A percentile compares a stretch with the other conserved stretches of the same genome.
These are phyloP conservation scores for Sinonovacula constricta DNA, from an alignment of 1,140 invertebrate genomes.

Conservation along the genomic window DNA sequence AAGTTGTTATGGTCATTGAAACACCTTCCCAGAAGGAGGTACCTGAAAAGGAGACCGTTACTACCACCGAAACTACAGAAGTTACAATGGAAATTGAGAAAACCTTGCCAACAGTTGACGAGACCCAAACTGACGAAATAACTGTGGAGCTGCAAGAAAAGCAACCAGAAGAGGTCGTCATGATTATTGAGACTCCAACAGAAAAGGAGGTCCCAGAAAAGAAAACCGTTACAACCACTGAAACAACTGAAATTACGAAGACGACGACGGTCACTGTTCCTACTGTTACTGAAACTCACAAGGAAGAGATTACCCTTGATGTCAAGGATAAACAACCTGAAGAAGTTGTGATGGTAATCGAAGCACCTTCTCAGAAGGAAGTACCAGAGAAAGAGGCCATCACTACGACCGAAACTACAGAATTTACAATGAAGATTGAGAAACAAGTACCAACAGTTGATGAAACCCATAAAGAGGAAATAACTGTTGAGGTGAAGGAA, in stretches of 20 bases:
- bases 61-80: neutral
- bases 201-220: neutral
- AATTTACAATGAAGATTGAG: constrained; percentile 22
- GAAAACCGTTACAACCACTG: neutral
- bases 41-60: neutral
- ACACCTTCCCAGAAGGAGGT: constrained; percentile 11
- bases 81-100: constrained; percentile 29
- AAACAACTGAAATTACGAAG: neutral
- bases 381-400: constrained; percentile 43
- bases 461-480: constrained; percentile 41
- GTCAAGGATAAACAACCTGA: constrained; percentile 51
- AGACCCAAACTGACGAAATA: constrained; percentile 7
- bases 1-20: constrained; percentile 33
- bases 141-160: neutral
- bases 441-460: constrained; percentile 44
- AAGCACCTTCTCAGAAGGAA: constrained; percentile 22
- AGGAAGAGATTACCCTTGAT: constrained; percentile 61
- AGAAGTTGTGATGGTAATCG: constrained; percentile 26
- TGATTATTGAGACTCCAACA: neutral
- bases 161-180: constrained; percentile 6
- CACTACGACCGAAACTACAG: constrained; percentile 41
- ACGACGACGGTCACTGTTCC: constrained; percentile 17
- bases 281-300: constrained; percentile 52
- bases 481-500: constrained; percentile 50
- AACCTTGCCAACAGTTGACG: constrained; percentile 38